Conservation (phyloP, 2,888 invertebrate species). For the Drosophila vallismaia region DNA sequence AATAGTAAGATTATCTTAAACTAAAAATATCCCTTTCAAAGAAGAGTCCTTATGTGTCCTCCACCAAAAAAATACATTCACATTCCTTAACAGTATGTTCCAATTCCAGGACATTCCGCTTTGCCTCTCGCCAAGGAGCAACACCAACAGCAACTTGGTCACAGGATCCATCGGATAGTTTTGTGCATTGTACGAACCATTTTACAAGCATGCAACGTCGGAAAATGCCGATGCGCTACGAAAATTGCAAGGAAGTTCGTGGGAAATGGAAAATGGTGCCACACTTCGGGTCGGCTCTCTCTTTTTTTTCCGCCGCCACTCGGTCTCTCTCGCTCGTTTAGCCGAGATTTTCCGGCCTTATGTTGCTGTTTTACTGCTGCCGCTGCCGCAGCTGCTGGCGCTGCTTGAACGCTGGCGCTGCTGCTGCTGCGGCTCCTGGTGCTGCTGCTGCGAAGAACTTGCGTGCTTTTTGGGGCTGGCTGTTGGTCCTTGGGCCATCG, state of each 20-base stretch:
- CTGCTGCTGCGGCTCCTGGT: conserved; percentile 22
- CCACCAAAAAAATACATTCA: not conserved
- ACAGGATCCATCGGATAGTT: conserved; percentile 24
- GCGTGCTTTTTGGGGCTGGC: conserved; percentile 52
- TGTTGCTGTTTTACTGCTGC: conserved; percentile 38
- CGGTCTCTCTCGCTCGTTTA: conserved; percentile 38
- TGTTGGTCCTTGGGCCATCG: conserved; percentile 75
- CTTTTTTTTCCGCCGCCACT: conserved; percentile 27
- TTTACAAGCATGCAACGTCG: conserved; percentile 58
- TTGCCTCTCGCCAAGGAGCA: conserved; percentile 7
- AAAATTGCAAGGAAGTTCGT: conserved; percentile 70
- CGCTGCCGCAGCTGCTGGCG: conserved; percentile 20
- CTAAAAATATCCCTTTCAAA: not conserved
- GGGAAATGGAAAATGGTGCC: conserved; percentile 38
- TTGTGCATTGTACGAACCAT: conserved; percentile 62
- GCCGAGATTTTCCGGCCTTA: conserved; percentile 41
- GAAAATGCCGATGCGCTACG: conserved; percentile 72
- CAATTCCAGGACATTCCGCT: conserved; percentile 24
- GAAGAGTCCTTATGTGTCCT: not conserved
- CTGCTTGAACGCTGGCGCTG: not conserved
- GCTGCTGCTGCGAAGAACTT: conserved; percentile 50
- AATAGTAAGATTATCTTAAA: not conserved
- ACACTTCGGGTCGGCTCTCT: conserved; percentile 27
- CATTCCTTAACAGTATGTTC: conserved; percentile 32
- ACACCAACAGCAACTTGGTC: conserved; percentile 14